Evolutionary conservation across 2,888 invertebrate species (phyloP).

Genomic region (Blomia tropicalis): DNA sequence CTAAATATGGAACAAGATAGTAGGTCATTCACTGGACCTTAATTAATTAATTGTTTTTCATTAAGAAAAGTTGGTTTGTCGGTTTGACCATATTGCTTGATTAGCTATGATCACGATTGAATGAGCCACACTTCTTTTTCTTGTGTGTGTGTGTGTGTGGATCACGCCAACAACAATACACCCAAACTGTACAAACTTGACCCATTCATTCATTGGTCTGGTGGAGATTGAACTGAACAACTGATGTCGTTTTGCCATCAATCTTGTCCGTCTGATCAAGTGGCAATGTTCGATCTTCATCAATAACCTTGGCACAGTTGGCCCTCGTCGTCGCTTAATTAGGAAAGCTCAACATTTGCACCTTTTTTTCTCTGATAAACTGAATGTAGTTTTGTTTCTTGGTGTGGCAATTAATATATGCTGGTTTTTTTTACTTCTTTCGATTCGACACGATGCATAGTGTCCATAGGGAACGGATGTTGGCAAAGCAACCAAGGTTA

Average conservation of each 20-base stretch:
- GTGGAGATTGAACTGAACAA: background rate
- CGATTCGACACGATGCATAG: too few species aligned
- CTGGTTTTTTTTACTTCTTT: too few species aligned
- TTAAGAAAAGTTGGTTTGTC: background rate
- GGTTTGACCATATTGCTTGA: background rate
- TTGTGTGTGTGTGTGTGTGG: background rate
- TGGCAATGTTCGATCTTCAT: slow-evolving; percentile 14
- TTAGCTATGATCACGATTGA: too few species aligned
- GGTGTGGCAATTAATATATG: too few species aligned
- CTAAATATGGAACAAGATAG: slow-evolving; percentile 12
- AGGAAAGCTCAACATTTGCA: too few species aligned
- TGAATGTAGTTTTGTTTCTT: too few species aligned
- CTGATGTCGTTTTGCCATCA: background rate
- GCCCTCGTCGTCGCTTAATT: background rate
- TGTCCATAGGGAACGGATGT: too few species aligned
- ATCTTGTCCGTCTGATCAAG: slow-evolving; percentile 1
- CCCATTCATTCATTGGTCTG: background rate
- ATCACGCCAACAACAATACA: too few species aligned
- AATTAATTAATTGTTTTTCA: background rate
- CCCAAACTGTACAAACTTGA: background rate
- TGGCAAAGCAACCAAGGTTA: too few species aligned
- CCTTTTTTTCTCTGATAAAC: too few species aligned
- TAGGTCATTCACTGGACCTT: slow-evolving; percentile 1
- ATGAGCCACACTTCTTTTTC: too few species aligned
- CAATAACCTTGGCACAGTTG: background rate